phyloP scores from a whole-genome alignment of 2,797 vertebrate genomes.

The Acanthiza pusilla region DNA sequence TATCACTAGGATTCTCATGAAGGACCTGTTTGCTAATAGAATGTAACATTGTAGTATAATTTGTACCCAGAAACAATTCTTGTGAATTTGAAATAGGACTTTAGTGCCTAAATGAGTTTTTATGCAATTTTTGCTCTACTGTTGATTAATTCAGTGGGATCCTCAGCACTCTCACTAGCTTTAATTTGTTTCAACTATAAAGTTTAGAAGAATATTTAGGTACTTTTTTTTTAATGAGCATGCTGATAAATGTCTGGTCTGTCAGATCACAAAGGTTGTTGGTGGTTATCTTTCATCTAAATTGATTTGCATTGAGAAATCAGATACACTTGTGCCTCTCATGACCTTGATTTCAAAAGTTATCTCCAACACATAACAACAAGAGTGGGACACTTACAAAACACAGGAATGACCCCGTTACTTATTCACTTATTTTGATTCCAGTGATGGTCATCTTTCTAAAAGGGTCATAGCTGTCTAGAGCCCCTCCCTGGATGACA shows the following conservation, averaged over 20 bases:
- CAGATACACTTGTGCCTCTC: not conserved
- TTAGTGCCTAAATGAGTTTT: not conserved
- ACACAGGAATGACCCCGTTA: not conserved
- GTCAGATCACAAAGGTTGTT: not conserved
- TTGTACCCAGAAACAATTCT: not conserved
- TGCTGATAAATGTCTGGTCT: not conserved
- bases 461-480: not conserved
- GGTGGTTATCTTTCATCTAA: not conserved
- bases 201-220: not conserved
- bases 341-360: slow-evolving; percentile 10
- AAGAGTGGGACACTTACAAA: not conserved
- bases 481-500: not conserved
- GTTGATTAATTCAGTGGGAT: not conserved
- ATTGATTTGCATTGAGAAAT: slow-evolving; percentile 28
- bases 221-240: not conserved
- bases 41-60: not conserved
- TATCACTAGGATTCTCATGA: not conserved
- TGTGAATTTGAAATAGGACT: not conserved
- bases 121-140: not conserved
- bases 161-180: not conserved
- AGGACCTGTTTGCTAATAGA: not conserved
- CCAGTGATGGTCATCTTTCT: not conserved
- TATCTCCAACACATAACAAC: not conserved
- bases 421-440: not conserved
- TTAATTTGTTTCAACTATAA: not conserved